Evolutionary conservation across 2,113 vertebrate species (phyloP).

Genomic region (Phyllopteryx taeniolatus): DNA sequence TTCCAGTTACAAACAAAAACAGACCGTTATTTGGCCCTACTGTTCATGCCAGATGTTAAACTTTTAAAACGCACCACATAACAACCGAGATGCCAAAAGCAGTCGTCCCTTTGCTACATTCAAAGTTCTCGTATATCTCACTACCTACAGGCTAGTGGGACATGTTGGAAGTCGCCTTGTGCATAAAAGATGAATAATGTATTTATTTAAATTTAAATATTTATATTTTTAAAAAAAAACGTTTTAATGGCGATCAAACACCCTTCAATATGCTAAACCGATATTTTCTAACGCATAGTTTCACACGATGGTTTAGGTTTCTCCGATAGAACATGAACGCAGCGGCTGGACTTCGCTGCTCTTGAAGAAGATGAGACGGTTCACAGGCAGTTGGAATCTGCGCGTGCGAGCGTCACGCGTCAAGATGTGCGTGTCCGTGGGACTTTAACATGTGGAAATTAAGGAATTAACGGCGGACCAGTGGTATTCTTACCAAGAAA

Average conservation of each 20-base stretch:
- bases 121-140: background rate
- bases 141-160: rapidly evolving
- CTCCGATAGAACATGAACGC: conserved; percentile 27
- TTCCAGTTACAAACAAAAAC: no score
- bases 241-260: background rate
- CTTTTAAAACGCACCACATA: no score
- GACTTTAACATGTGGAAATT: conserved; percentile 50
- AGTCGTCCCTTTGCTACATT: conserved; percentile 37
- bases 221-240: background rate
- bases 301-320: background rate
- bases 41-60: conserved; percentile 30
- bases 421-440: conserved; percentile 23
- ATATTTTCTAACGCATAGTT: background rate
- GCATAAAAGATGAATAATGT: background rate
- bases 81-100: conserved; percentile 38
- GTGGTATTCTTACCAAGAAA: background rate
- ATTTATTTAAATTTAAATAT: background rate
- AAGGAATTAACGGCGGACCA: conserved; percentile 17
- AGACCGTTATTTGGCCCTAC: no score
- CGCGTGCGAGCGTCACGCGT: conserved; percentile 13
- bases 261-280: background rate
- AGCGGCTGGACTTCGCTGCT: conserved; percentile 10
- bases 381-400: conserved; percentile 8
- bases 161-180: background rate
- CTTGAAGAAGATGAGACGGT: conserved; percentile 37